Conservation (phyloP, 2,888 invertebrate genomes). For the Pristionchus fissidentatus region DNA sequence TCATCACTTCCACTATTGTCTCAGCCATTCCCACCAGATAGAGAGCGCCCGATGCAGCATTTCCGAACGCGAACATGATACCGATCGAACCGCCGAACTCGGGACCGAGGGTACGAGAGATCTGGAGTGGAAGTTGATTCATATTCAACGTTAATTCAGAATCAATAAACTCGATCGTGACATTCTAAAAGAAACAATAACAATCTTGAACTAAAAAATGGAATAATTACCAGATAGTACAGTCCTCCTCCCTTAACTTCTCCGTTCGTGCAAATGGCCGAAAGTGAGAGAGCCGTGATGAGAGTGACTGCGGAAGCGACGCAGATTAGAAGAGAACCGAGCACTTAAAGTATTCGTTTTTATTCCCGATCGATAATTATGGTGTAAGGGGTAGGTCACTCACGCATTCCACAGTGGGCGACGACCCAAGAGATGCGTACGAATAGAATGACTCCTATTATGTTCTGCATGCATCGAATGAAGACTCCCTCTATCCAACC, state of each 20-base stretch:
- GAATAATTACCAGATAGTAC: conserved; percentile 91
- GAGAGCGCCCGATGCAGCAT: conserved; percentile 85
- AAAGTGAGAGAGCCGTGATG: conserved; percentile 93
- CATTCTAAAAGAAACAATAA: not conserved
- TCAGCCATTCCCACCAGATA: conserved; percentile 95
- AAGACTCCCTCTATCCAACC: conserved; percentile 94
- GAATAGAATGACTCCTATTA: conserved; percentile 98
- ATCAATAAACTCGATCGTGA: not conserved
- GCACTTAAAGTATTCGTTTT: conserved; percentile 18
- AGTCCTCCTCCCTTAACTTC: conserved; percentile 93
- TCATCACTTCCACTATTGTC: conserved; percentile 48
- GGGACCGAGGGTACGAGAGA: conserved; percentile 85
- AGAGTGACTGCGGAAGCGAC: conserved; percentile 79
- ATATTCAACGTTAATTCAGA: not conserved
- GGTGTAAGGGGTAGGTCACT: not conserved
- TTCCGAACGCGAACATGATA: conserved; percentile 94
- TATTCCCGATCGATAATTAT: not conserved
- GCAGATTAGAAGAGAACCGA: conserved; percentile 51
- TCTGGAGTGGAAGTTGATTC: not conserved
- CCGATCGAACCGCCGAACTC: conserved; percentile 96
- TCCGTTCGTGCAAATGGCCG: conserved; percentile 96
- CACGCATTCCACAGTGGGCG: conserved; percentile 49
- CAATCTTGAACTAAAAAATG: not conserved
- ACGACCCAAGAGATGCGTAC: conserved; percentile 90
- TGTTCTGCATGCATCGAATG: conserved; percentile 90